phyloP scores from a whole-genome alignment of 2,888 invertebrate species.

The Acronicta leporina region DNA sequence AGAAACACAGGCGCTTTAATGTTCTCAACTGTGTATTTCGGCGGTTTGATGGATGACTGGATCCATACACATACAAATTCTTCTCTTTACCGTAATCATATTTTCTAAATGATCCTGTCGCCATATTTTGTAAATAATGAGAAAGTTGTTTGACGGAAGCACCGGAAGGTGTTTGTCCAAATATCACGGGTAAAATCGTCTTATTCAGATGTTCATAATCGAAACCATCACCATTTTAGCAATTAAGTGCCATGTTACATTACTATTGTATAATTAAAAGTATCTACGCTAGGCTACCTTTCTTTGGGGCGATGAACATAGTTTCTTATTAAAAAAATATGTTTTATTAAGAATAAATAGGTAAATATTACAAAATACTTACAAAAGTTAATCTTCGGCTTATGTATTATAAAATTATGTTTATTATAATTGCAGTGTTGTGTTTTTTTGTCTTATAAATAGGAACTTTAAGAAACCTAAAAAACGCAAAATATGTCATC shows the following conservation, averaged over 20 bases:
- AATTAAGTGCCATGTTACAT: constrained; percentile 10
- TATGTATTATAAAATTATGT: too few relatives aligned
- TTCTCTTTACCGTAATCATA: constrained; percentile 55
- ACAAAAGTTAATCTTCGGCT: too few relatives aligned
- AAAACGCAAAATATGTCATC: too few relatives aligned
- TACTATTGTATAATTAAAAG: constrained; percentile 8
- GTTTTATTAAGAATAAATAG: too few relatives aligned
- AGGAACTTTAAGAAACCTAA: too few relatives aligned
- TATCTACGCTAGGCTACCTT: too few relatives aligned
- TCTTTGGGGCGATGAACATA: too few relatives aligned
- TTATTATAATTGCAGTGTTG: too few relatives aligned
- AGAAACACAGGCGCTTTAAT: constrained; percentile 54
- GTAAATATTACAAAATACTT: too few relatives aligned
- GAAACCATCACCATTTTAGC: constrained; percentile 45
- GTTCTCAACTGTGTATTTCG: constrained; percentile 52
- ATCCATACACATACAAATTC: constrained; percentile 54
- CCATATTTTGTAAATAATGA: constrained; percentile 61
- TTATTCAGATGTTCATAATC: constrained; percentile 54
- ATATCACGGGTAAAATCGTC: constrained; percentile 39
- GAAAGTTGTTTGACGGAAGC: constrained; percentile 77
- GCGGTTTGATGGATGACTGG: constrained; percentile 44
- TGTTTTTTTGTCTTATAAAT: too few relatives aligned
- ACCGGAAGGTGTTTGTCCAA: constrained; percentile 70
- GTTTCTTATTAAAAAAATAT: too few relatives aligned
- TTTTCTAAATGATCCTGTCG: constrained; percentile 52